Base-by-base conservation (phyloP, 1,140 invertebrate genomes). In the Scaptomyza hsui region DNA sequence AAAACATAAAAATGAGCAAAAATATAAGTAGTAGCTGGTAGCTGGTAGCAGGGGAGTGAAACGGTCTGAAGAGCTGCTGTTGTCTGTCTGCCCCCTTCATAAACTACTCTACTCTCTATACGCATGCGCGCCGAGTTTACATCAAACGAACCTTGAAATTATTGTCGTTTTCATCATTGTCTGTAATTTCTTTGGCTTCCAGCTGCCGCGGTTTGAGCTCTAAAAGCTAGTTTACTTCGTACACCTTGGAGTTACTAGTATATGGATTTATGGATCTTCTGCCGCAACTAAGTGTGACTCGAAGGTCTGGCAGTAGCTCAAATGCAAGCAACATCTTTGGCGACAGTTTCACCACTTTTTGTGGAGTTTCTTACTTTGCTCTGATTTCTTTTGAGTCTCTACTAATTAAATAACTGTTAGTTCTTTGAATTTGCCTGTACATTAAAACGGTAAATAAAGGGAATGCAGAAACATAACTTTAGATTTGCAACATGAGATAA, bases 61-160 rank as follows among this genome's bases (percentile, higher is more conserved):
- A 83, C 79, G 79, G 45, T 37, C n/a, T 10, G 59, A 72, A 65
- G 51, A 41, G 64, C 45, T 49, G 63, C 74, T 65, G 48, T 45
- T 68, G 61, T 26, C 57, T 37, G 57, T 52, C 51, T 70, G 47
- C 56, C 78, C 78, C 56, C 63, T 67, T 56, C 59, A 56, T 16
- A 41, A 16, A 24, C 24, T n/a, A 37, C n/a, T n/a, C 32, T 16
- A 21, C 55, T 52, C 61, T 63, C 44, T 73, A 60, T 75, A 83
- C 80, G 80, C 80, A 85, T 85, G 76, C 75, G 68, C 80, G 67
- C 47, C 32, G 71, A 82, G 82, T 78, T 83, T 90, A 88, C 82
- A 90, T 90, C 79, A 83, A 90, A 90, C 88, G 88, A 90, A 90
- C 88, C 88, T 90, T 90, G 88, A 90, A 90, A 90, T 90, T 80